Evolutionary conservation across 2,797 vertebrate species (phyloP).

Genomic region (Phataginus tricuspis): DNA sequence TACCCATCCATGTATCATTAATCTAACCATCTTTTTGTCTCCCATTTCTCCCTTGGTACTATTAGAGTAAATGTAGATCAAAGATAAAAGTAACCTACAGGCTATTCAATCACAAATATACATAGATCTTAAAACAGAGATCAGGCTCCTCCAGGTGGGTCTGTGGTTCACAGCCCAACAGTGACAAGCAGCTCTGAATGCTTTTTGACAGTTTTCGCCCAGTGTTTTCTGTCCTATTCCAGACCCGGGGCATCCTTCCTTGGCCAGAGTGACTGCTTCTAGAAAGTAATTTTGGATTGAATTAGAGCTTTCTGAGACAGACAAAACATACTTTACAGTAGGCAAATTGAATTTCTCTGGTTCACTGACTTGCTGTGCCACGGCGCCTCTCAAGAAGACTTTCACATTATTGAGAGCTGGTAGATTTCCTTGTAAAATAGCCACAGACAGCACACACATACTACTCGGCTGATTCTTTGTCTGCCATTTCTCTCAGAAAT

Average conservation of each 20-base stretch:
- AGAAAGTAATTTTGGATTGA: slow-evolving; percentile 85
- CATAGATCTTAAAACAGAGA: slow-evolving; percentile 41
- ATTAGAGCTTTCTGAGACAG: slow-evolving; percentile 87
- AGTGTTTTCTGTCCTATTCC: not conserved
- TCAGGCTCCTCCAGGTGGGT: not conserved
- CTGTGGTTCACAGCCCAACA: not conserved
- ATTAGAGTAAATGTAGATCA: slow-evolving; percentile 58
- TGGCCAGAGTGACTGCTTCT: slow-evolving; percentile 76
- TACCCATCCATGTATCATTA: not conserved
- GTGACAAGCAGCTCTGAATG: not conserved
- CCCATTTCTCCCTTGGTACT: not conserved
- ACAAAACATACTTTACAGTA: slow-evolving; percentile 87
- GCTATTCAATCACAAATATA: slow-evolving; percentile 34
- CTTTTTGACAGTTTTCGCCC: slow-evolving; percentile 57
- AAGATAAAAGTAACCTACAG: slow-evolving; percentile 42
- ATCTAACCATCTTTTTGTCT: not conserved
- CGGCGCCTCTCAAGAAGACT: slow-evolving; percentile 84
- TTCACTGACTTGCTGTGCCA: slow-evolving; percentile 86
- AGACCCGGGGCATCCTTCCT: slow-evolving; percentile 60
- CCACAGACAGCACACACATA: slow-evolving; percentile 42
- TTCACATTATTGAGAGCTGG: slow-evolving; percentile 82
- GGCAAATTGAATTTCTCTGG: slow-evolving; percentile 92
- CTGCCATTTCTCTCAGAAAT: slow-evolving; percentile 45
- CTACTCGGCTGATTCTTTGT: slow-evolving; percentile 21
- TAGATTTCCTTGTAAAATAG: slow-evolving; percentile 83